Evolutionary conservation across 2,113 vertebrate species (phyloP).

Genomic region (Pteruthius melanotis): DNA sequence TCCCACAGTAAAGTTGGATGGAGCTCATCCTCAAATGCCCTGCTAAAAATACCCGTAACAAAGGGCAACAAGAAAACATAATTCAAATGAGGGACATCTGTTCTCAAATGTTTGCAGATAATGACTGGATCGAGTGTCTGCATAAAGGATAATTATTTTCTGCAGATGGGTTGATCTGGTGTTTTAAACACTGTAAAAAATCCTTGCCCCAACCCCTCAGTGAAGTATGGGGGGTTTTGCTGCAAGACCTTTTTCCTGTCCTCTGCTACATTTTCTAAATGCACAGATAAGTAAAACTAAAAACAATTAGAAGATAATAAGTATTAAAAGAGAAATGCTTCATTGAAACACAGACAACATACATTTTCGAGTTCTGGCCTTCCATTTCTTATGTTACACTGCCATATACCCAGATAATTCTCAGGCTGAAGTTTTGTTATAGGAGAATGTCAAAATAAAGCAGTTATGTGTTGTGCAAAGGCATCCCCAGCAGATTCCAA

Average conservation of each 20-base stretch:
- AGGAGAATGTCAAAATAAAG: neutral
- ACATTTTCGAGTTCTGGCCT: neutral
- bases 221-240: neutral
- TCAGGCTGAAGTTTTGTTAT: neutral
- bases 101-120: slow-evolving; percentile 63
- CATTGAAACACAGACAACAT: neutral
- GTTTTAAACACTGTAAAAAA: slow-evolving; percentile 22
- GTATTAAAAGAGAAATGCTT: neutral
- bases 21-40: slow-evolving; percentile 32
- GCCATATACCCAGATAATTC: neutral
- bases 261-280: neutral
- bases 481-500: neutral
- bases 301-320: neutral
- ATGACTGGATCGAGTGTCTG: slow-evolving; percentile 56
- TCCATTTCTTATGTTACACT: neutral
- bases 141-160: slow-evolving; percentile 69
- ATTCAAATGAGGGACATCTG: slow-evolving; percentile 71
- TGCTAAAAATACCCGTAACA: slow-evolving; percentile 58
- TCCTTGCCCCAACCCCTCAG: neutral
- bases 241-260: neutral
- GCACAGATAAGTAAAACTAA: neutral
- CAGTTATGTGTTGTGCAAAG: rapidly evolving
- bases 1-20: slow-evolving; percentile 31
- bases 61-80: slow-evolving; percentile 63
- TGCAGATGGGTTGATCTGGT: slow-evolving; percentile 58